phyloP scores from a whole-genome alignment of 2,797 vertebrate genomes.

The Xenentodon cancila region DNA sequence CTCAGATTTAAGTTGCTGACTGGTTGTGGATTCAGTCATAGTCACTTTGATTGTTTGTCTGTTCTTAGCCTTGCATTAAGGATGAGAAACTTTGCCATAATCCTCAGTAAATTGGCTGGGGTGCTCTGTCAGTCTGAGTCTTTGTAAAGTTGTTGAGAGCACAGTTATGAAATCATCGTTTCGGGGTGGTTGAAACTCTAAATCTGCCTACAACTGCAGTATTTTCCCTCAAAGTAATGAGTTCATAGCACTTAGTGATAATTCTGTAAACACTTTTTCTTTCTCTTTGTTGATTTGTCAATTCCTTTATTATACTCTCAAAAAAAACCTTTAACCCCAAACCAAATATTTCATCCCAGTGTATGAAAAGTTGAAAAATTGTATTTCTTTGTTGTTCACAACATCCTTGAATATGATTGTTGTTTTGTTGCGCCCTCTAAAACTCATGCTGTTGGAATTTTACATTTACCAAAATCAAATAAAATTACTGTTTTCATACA shows the following conservation, averaged over 20 bases:
- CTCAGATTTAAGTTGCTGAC: constrained; percentile 1
- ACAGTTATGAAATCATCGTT: constrained; percentile 59
- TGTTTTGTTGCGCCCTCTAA: constrained; percentile 11
- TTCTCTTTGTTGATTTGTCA: no score
- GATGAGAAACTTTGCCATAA: constrained; percentile 37
- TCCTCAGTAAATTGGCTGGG: constrained; percentile 38
- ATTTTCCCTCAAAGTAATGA: constrained; percentile 29
- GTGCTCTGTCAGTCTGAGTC: constrained; percentile 41
- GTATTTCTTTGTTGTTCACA: no score
- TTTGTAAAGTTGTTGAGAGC: constrained; percentile 39
- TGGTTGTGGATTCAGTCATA: constrained; percentile 5
- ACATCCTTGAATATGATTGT: constrained; percentile 31
- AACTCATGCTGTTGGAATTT: constrained; percentile 14
- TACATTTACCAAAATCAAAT: constrained; percentile 23
- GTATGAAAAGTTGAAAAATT: no score
- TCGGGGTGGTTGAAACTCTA: constrained; percentile 47
- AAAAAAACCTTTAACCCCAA: no score
- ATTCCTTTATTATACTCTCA: no score
- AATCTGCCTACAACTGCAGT: constrained; percentile 49
- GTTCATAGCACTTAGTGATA: no score
- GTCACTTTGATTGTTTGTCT: constrained; percentile 27
- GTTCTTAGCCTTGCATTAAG: constrained; percentile 19
- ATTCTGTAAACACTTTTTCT: no score
- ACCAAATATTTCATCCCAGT: no score
- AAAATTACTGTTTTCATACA: constrained; percentile 16